Base-by-base conservation (phyloP, 1,140 invertebrate genomes). In the Littorina saxatilis region DNA sequence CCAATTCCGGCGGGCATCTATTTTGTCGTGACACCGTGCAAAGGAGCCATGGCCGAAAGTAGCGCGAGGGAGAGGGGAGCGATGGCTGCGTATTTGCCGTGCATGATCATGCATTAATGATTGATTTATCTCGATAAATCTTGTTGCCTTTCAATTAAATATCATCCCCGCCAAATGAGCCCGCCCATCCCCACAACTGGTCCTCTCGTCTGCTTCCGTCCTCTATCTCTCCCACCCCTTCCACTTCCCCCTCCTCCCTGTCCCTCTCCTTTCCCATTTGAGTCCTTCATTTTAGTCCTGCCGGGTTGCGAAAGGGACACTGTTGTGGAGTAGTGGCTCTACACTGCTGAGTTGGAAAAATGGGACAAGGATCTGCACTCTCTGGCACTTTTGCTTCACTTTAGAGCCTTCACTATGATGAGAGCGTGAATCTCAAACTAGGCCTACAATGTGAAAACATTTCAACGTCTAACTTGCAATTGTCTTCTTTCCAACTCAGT, bases 101-200 rank as follows among this genome's bases (percentile, higher is more conserved):
- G 80, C 80, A 82, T 82, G 80, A 82, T 76, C 80, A 82, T 82
- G 80, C 80, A 82, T 82, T 82, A 82, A 82, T 82, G 80, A 82
- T 82, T 82, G 80, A 82, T 82, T 82, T 82, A 82, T 77, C 80
- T 74, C 76, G 73, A 82, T 82, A 82, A 82, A 82, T 82, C 80
- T 82, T 82, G 80, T 82, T 82, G 80, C 80, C 80, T 82, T 82
- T 82, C 80, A 82, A 82, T 82, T 82, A 82, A 82, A 82, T 82
- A 82, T 82, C 80, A 82, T 82, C 80, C 74, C 61, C 80, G 40
- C 35, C 63, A 82, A 82, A 82, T 82, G 80, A 82, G 73, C 58
- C 74, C 40, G 55, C 74, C 58, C 74, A 61, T 63, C 73, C 75
- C 35, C 58, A n/a, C 76, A 35, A 39, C 76, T n/a, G n/a, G n/a